These are phyloP conservation scores for Phortica magna DNA, from an alignment of 2,888 invertebrate species.

Conservation along the genomic window DNA sequence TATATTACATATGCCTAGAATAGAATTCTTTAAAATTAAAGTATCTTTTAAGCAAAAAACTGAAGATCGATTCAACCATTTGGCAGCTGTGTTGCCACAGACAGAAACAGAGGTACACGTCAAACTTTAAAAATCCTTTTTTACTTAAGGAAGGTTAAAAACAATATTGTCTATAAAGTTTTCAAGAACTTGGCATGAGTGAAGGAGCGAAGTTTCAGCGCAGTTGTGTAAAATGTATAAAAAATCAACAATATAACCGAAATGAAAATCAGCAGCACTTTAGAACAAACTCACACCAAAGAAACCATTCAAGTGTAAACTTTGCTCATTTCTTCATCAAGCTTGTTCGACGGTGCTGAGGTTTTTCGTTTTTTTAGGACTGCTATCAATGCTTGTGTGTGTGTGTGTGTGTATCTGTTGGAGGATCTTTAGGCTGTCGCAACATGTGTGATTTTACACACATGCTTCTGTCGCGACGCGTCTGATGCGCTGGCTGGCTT, in stretches of 20 bases:
- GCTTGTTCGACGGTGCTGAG: neutral
- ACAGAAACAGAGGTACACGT: too few relatives aligned
- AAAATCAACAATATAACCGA: neutral
- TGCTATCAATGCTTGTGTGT: neutral
- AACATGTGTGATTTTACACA: neutral
- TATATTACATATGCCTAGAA: too few relatives aligned
- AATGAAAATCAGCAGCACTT: neutral
- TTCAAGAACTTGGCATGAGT: neutral
- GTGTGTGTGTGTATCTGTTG: conserved; percentile 17
- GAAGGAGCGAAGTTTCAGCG: too few relatives aligned
- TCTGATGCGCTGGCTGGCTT: neutral
- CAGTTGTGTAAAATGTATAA: neutral
- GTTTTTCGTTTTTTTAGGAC: too few relatives aligned
- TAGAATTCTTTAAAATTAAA: too few relatives aligned
- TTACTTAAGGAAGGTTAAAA: too few relatives aligned
- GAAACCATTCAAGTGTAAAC: conserved; percentile 68
- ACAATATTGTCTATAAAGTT: too few relatives aligned
- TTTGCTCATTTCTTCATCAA: conserved; percentile 38
- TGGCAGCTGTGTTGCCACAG: too few relatives aligned
- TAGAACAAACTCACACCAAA: conserved; percentile 49
- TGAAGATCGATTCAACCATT: too few relatives aligned
- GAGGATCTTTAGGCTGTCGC: neutral
- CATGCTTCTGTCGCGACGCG: too few relatives aligned
- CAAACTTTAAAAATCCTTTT: too few relatives aligned
- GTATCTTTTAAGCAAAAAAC: too few relatives aligned